Conservation (phyloP, 2,797 vertebrate species). For the Enteromius radiatus region DNA sequence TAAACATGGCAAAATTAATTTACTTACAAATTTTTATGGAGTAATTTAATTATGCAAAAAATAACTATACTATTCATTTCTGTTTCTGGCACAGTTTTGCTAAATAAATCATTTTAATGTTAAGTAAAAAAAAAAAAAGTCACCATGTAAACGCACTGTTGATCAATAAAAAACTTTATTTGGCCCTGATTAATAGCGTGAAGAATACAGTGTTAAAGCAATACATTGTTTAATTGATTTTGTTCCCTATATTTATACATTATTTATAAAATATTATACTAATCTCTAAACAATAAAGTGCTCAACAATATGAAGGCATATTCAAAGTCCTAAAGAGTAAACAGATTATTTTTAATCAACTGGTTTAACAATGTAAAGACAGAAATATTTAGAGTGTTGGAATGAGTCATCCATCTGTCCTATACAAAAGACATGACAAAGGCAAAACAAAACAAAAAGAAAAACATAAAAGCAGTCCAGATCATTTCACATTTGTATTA, state of each 20-base stretch:
- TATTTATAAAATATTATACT: neutral
- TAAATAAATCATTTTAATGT: neutral
- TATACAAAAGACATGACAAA: neutral
- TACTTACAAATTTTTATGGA: neutral
- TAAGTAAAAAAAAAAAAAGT: neutral
- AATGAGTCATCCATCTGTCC: neutral
- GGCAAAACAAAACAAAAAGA: neutral
- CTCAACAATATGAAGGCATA: neutral
- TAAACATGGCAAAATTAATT: neutral
- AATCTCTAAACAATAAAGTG: neutral
- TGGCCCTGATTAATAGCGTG: neutral
- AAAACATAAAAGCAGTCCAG: neutral
- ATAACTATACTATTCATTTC: neutral
- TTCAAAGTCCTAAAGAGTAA: conserved; percentile 6
- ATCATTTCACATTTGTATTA: conserved; percentile 1
- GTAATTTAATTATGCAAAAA: neutral
- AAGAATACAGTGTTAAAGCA: neutral
- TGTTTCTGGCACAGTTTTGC: neutral
- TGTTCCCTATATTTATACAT: neutral
- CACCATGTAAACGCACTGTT: neutral
- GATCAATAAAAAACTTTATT: neutral
- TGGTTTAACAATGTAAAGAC: neutral
- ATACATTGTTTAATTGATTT: neutral
- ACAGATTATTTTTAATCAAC: neutral
- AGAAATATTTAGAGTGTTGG: neutral